Percentiles rank a stretch among this genome's conserved stretches.
Evolutionary conservation across 2,113 vertebrate genomes (phyloP).

Genomic region (Rhodinocichla rosea): DNA sequence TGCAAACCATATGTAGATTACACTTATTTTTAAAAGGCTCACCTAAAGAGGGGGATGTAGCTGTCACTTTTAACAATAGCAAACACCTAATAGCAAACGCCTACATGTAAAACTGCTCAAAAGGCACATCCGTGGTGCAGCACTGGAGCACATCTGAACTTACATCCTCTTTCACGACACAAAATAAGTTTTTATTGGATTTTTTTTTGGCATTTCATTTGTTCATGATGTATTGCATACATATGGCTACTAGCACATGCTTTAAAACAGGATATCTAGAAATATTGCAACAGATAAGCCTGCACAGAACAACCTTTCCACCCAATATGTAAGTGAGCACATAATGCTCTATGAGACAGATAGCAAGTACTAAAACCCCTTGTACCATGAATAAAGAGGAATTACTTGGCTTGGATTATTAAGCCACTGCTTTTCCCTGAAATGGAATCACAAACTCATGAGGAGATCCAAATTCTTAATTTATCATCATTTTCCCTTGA

Average conservation of each 20-base stretch:
- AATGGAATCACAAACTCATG: background rate
- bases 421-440: background rate
- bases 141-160: background rate
- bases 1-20: constrained; percentile 30
- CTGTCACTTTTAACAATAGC: constrained; percentile 65
- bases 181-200: background rate
- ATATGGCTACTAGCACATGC: background rate
- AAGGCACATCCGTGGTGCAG: background rate
- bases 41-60: constrained; percentile 39
- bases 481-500: background rate
- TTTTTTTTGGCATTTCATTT: background rate
- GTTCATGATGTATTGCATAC: background rate
- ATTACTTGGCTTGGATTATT: background rate
- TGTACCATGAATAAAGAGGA: background rate
- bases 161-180: background rate
- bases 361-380: background rate
- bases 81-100: constrained; percentile 59
- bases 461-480: background rate
- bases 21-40: constrained; percentile 42
- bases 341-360: background rate
- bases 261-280: background rate
- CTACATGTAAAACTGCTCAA: constrained; percentile 24
- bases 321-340: background rate
- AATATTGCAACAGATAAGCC: background rate
- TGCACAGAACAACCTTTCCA: background rate